These are phyloP conservation scores for Eutolmus rufibarbis DNA, from an alignment of 2,888 invertebrate species.

Conservation along the genomic window DNA sequence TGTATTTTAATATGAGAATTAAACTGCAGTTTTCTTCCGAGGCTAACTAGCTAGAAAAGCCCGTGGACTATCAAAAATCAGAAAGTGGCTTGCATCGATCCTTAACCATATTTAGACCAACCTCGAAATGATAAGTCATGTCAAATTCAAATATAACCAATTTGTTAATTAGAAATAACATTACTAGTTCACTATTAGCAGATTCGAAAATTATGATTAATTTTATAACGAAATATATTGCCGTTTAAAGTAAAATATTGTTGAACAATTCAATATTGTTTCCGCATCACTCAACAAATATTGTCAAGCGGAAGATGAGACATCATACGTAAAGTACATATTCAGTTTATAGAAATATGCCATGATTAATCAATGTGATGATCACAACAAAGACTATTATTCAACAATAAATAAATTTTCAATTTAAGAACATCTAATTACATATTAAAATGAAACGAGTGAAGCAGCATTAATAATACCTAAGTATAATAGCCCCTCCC, in stretches of 20 bases:
- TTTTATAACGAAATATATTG: neutral
- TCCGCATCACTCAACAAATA: neutral
- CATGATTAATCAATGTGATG: neutral
- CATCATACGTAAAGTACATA: neutral
- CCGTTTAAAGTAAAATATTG: neutral
- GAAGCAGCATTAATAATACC: neutral
- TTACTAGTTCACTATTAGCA: too few species aligned
- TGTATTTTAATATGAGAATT: too few species aligned
- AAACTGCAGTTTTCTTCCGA: too few species aligned
- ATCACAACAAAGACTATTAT: neutral
- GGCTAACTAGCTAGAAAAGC: too few species aligned
- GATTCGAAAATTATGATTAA: too few species aligned
- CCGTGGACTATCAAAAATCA: too few species aligned
- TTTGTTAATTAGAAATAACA: too few species aligned
- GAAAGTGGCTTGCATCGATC: too few species aligned
- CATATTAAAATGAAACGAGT: neutral
- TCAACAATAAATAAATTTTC: neutral
- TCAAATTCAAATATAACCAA: too few species aligned
- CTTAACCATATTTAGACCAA: too few species aligned
- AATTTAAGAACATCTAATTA: neutral
- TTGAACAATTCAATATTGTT: neutral
- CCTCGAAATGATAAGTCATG: too few species aligned
- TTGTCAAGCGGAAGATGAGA: too few species aligned
- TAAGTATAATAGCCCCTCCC: neutral
- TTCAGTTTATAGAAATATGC: neutral